Evolutionary conservation across 2,888 invertebrate species (phyloP), one percentile per base, ranked within the genome.

Genomic region (Melieria picta): DNA sequence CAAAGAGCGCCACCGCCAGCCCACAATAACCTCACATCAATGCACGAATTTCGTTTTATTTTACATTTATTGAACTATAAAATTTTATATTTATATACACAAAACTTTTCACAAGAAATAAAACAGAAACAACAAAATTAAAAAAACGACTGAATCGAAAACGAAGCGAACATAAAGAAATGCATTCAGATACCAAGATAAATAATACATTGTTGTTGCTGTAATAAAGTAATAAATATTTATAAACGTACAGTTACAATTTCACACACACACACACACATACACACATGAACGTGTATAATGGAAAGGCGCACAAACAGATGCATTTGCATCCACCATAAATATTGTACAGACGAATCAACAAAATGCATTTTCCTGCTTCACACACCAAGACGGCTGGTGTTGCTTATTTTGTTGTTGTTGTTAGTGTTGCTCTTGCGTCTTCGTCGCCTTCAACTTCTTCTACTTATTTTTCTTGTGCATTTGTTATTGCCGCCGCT

Each of bases 161-260:
- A 42, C 42, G 45, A 43, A 56, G 57, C 45, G 47, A 52, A 52
- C 46, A 11, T 13, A 43, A 60, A 60, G 60, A 48, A 60, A 60
- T 60, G 60, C 62, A 69, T 69, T 69, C 46, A 16, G 55, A 58
- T 55, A 45, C 69, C 60, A 10, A 61, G 9, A 47, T 61, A 61
- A 52, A 68, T 45, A 52, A 68, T 55, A 68, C 61, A 52, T 50
- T 61, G 60, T 67, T 61, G 55, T 58, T 43, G 73, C 75, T 76
- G 72, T 76, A 75, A 78, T 78, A 77, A 78, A 77, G 76, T 77
- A 78, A 77, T 78, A 78, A 78, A 78, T 76, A 77, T 76, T 76
- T 76, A 77, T 78, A 72, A 72, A 78, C 72, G 73, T 62, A 63
- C 63, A 69, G 62, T 69, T 69, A 62, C 63, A 63, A 56, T n/a